Evolutionary conservation across 2,797 vertebrate genomes (phyloP).

Genomic region (Sebastes trivittatus): DNA sequence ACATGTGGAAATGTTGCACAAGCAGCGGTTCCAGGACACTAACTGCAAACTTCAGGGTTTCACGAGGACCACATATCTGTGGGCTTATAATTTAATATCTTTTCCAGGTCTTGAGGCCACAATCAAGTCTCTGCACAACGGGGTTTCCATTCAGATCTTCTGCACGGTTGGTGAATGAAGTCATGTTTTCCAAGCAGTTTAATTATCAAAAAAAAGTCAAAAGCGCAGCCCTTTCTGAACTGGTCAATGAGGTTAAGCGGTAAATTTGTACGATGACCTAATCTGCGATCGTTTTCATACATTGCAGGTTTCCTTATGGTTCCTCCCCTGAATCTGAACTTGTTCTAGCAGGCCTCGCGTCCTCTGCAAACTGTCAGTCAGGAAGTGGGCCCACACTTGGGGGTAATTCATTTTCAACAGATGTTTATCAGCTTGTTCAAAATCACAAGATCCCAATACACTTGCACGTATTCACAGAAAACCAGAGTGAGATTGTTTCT

Average conservation of each 20-base stretch:
- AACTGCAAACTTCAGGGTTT: constrained; percentile 53
- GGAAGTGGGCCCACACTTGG: constrained; percentile 39
- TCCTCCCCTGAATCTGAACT: constrained; percentile 14
- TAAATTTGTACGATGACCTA: constrained; percentile 25
- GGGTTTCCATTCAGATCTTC: constrained; percentile 59
- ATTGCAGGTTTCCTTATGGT: constrained; percentile 9
- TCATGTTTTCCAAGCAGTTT: constrained; percentile 62
- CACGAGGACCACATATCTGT: constrained; percentile 68
- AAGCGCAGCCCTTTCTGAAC: constrained; percentile 49
- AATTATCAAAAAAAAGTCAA: constrained; percentile 45
- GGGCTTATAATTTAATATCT: constrained; percentile 62
- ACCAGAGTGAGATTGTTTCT: constrained; percentile 15
- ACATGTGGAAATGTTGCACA: constrained; percentile 71
- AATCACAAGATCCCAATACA: constrained; percentile 51
- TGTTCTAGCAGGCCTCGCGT: not conserved
- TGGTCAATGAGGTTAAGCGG: constrained; percentile 19
- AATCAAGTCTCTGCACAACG: constrained; percentile 52
- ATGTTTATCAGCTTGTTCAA: constrained; percentile 47
- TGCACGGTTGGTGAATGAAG: constrained; percentile 59
- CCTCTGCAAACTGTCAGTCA: constrained; percentile 32
- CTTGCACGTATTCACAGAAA: not conserved
- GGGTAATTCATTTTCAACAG: constrained; percentile 58
- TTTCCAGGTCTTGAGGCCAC: constrained; percentile 72
- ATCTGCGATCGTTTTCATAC: constrained; percentile 15
- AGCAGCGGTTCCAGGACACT: constrained; percentile 45